A percentile compares a stretch with the other conserved stretches of the same genome.
Evolutionary conservation across 1,140 invertebrate species (phyloP).

Genomic region (Trinorchestia longiramus): DNA sequence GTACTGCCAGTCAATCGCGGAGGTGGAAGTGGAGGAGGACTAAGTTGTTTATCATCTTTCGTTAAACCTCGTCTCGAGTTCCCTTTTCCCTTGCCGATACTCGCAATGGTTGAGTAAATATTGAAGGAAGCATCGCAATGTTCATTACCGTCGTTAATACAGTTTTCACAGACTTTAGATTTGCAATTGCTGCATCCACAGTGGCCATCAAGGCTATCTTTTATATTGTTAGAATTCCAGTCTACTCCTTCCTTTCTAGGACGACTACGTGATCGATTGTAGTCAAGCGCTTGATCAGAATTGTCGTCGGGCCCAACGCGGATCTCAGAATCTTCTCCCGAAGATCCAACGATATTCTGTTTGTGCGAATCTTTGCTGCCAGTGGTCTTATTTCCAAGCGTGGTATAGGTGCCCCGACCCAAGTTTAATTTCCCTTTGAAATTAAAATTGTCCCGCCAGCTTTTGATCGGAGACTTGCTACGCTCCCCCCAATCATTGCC

Average conservation of each 20-base stretch:
- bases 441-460: slow-evolving; percentile 44
- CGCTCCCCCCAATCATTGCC: background rate
- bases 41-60: background rate
- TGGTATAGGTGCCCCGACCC: background rate
- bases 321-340: background rate
- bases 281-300: background rate
- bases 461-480: slow-evolving; percentile 3
- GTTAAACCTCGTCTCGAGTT: background rate
- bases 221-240: slow-evolving; percentile 11
- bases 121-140: background rate
- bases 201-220: background rate
- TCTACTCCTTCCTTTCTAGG: background rate
- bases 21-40: slow-evolving; percentile 10
- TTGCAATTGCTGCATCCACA: background rate
- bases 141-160: background rate
- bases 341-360: background rate
- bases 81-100: background rate
- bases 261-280: background rate
- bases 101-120: slow-evolving; percentile 18
- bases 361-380: background rate
- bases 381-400: background rate
- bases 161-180: background rate
- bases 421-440: slow-evolving; percentile 5
- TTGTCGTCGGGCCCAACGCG: background rate
- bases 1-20: background rate